phyloP scores from a whole-genome alignment of 37 sponge, comb jelly and placozoan genomes.

The Haliclona indistincta region DNA sequence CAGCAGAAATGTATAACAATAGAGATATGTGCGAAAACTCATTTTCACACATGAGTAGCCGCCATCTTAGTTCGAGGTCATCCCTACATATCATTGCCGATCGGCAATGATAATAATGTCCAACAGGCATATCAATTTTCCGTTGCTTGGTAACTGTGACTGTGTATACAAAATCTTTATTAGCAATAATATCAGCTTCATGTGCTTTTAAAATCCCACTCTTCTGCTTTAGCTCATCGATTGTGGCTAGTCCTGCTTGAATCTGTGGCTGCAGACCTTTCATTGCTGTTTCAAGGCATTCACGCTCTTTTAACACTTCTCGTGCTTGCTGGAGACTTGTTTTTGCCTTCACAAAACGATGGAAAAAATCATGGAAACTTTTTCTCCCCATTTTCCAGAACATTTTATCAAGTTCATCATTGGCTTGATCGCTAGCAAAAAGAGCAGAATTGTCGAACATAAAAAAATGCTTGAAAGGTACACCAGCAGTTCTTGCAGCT shows the following conservation, averaged over 20 bases:
- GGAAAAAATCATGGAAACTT: constrained; percentile 48
- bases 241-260: background rate
- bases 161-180: constrained; percentile 27
- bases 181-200: constrained; percentile 10
- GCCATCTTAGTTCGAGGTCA: no score
- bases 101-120: no score
- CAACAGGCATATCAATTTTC: constrained; percentile 8
- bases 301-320: constrained; percentile 17
- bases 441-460: constrained; percentile 77
- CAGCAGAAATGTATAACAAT: no score
- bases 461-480: constrained; percentile 43
- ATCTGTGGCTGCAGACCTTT: constrained; percentile 19
- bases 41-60: no score
- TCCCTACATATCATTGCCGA: no score
- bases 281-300: constrained; percentile 10
- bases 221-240: constrained; percentile 13
- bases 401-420: constrained; percentile 15
- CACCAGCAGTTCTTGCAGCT: constrained; percentile 44
- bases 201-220: background rate
- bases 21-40: no score
- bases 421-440: background rate
- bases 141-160: constrained; percentile 4
- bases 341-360: background rate
- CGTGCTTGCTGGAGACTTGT: constrained; percentile 20
- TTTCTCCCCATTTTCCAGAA: constrained; percentile 55